Percentiles rank a stretch among this genome's conserved stretches.
phyloP scores from a whole-genome alignment of 2,113 vertebrate species.

The Catharus minimus region DNA sequence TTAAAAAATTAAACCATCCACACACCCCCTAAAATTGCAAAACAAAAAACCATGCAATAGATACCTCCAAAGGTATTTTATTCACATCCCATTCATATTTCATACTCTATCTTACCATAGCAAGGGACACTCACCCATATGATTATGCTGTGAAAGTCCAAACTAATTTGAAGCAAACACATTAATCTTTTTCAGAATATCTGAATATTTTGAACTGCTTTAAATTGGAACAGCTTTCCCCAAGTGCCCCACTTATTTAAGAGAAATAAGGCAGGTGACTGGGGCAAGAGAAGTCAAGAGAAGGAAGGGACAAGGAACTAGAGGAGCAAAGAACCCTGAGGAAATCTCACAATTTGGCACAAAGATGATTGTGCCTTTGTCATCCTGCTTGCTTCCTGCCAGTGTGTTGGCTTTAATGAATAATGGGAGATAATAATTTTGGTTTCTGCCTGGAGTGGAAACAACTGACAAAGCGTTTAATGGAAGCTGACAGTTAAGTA shows the following conservation, averaged over 20 bases:
- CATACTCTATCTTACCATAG: not conserved
- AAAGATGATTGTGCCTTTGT: conserved; percentile 54
- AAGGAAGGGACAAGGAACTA: not conserved
- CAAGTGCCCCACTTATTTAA: not conserved
- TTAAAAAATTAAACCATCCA: not conserved
- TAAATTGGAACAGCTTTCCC: not conserved
- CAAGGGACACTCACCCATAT: not conserved
- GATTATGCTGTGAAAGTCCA: not conserved
- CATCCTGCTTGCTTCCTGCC: conserved; percentile 17
- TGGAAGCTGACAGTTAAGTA: conserved; percentile 74
- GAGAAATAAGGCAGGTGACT: not conserved
- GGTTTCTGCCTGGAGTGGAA: conserved; percentile 34
- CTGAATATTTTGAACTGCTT: not conserved
- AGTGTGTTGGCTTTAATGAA: conserved; percentile 14
- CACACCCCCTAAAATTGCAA: not conserved
- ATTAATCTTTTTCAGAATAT: not conserved
- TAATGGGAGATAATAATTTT: conserved; percentile 56
- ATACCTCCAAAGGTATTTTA: not conserved
- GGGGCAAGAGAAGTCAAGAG: not conserved
- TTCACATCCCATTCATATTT: not conserved
- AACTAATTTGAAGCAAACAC: not conserved
- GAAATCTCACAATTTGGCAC: conserved; percentile 28
- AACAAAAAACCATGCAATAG: not conserved
- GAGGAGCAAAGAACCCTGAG: not conserved
- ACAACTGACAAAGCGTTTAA: conserved; percentile 61